These are phyloP conservation scores for Mormyrus iriodes DNA, from an alignment of 2,113 vertebrate genomes.

Conservation along the genomic window DNA sequence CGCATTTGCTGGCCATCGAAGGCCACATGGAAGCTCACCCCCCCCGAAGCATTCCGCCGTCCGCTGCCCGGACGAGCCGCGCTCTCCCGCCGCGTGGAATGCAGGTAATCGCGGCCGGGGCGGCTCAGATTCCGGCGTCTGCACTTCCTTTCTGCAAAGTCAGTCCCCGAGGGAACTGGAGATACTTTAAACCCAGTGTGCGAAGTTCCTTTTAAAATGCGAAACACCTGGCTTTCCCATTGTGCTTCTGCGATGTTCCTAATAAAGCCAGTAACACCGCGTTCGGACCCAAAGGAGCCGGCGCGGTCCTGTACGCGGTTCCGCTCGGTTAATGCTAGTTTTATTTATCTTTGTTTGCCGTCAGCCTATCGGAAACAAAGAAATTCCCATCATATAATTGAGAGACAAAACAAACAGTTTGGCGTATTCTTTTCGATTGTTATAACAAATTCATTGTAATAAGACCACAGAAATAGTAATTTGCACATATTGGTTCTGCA, in stretches of 20 bases:
- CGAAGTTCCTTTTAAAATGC: slow-evolving; percentile 5
- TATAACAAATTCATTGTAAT: not conserved
- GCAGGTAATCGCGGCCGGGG: slow-evolving; percentile 22
- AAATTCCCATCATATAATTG: not conserved
- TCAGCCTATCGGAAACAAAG: not conserved
- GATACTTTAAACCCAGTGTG: not conserved
- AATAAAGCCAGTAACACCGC: not conserved
- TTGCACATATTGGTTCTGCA: not conserved
- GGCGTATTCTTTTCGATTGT: not conserved
- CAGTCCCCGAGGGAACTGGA: not conserved
- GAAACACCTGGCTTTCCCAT: slow-evolving; percentile 2
- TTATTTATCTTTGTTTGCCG: not conserved
- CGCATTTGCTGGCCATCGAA: slow-evolving; percentile 34
- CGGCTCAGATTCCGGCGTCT: slow-evolving; percentile 17
- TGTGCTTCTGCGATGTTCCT: not conserved
- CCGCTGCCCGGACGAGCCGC: not conserved
- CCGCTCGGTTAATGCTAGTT: not conserved
- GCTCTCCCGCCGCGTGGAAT: slow-evolving; percentile 33
- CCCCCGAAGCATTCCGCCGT: not conserved
- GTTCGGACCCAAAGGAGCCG: not conserved
- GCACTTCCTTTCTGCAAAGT: slow-evolving; percentile 24
- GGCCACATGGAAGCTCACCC: not conserved
- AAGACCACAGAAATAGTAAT: not conserved
- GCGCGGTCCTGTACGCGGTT: not conserved
- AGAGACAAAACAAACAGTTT: not conserved